A percentile compares a stretch with the other conserved stretches of the same genome.
Evolutionary conservation across 1,140 invertebrate genomes (phyloP).

Genomic region (Lepidurus arcticus): DNA sequence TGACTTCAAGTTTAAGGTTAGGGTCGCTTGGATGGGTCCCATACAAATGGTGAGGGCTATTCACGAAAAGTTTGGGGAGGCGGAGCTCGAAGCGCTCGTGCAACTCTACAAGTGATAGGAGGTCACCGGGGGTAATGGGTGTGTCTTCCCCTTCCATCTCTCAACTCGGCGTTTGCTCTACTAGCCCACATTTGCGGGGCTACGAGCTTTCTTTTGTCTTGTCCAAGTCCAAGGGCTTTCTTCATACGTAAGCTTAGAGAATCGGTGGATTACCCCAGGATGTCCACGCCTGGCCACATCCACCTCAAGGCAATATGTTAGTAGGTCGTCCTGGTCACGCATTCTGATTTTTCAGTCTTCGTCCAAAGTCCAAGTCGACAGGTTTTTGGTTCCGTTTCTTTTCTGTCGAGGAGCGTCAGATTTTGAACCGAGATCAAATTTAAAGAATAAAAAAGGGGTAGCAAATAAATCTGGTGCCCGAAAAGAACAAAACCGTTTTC

Average conservation of each 20-base stretch:
- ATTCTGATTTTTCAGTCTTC: background rate
- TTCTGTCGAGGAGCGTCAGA: background rate
- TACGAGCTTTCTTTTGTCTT: background rate
- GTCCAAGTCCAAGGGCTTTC: background rate
- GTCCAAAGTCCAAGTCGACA: background rate
- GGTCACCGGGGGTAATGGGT: conserved; percentile 16
- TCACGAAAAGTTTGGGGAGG: background rate
- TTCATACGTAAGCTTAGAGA: conserved; percentile 3
- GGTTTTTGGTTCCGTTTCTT: background rate
- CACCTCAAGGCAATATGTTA: background rate
- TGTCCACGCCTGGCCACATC: background rate
- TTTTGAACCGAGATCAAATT: background rate
- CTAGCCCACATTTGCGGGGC: conserved; percentile 1
- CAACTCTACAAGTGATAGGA: conserved; percentile 2
- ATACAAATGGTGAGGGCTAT: background rate
- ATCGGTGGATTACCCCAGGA: background rate
- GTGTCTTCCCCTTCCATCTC: background rate
- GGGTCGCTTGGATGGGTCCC: background rate
- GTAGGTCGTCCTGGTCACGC: conserved; percentile 16
- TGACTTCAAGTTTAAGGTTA: background rate
- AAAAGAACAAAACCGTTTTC: background rate
- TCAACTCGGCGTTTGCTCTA: background rate
- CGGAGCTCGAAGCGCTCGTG: background rate
- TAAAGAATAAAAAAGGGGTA: background rate
- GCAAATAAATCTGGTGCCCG: background rate